A percentile compares a stretch with the other conserved stretches of the same genome.
These are phyloP conservation scores for Papilio polyxenes DNA, from an alignment of 1,140 invertebrate species.

Conservation along the genomic window DNA sequence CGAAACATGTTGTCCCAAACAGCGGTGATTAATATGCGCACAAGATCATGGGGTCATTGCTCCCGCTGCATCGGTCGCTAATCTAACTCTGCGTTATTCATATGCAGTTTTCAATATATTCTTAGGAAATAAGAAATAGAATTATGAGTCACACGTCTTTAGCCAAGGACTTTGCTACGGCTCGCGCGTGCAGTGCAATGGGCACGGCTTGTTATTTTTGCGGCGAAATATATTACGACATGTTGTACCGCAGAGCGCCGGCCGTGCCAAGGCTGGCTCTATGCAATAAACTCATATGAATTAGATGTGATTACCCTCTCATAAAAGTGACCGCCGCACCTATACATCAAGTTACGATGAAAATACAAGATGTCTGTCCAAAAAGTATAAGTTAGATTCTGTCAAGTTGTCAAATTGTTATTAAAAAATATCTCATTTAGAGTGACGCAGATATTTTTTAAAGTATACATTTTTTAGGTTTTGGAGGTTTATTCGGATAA, in stretches of 20 bases:
- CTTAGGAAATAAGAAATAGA: constrained; percentile 78
- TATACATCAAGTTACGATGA: neutral
- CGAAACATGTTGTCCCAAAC: constrained; percentile 7
- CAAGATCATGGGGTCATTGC: constrained; percentile 65
- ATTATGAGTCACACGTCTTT: constrained; percentile 65
- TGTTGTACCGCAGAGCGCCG: constrained; percentile 18
- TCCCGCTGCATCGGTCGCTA: constrained; percentile 47
- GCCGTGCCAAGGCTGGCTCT: constrained; percentile 30
- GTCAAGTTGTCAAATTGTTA: neutral
- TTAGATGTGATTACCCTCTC: constrained; percentile 23
- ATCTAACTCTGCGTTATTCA: constrained; percentile 65
- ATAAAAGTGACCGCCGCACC: constrained; percentile 8
- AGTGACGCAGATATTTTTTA: no score
- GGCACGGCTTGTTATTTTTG: constrained; percentile 54
- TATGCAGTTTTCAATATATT: constrained; percentile 76
- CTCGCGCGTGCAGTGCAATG: constrained; percentile 44
- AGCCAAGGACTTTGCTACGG: constrained; percentile 63
- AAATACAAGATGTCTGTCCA: neutral
- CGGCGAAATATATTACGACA: constrained; percentile 45
- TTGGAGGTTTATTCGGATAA: no score
- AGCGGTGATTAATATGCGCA: constrained; percentile 33
- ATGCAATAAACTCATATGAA: constrained; percentile 32
- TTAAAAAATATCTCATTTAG: neutral
- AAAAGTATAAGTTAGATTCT: neutral
- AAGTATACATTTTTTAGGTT: no score